Percentiles rank a stretch among this genome's conserved stretches.
Conservation (phyloP, 2,888 invertebrate genomes). For the Caenorhabditis sp. region DNA sequence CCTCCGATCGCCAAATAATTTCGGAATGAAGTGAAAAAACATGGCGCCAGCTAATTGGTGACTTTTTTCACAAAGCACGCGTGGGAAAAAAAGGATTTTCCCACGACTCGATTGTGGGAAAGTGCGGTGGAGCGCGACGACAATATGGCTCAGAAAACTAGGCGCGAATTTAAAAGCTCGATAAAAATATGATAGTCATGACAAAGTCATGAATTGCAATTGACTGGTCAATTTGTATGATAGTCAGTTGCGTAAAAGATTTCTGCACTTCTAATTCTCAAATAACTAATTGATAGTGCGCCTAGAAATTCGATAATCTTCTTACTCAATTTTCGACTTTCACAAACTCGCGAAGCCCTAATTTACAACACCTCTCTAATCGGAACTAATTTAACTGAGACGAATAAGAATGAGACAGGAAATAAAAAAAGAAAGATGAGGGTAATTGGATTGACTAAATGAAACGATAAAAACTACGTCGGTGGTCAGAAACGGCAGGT, state of each 20-base stretch:
- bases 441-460: slow-evolving; percentile 35
- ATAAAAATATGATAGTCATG: too few species aligned
- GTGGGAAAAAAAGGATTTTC: slow-evolving; percentile 61
- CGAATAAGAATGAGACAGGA: slow-evolving; percentile 5
- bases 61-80: slow-evolving; percentile 35
- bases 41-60: slow-evolving; percentile 33
- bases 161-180: slow-evolving; percentile 20
- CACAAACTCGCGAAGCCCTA: background rate
- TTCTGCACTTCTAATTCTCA: background rate
- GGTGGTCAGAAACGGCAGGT: slow-evolving; percentile 33
- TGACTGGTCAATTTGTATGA: too few species aligned
- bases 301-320: background rate
- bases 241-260: background rate
- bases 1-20: slow-evolving; percentile 20
- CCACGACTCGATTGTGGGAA: slow-evolving; percentile 57
- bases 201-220: too few species aligned
- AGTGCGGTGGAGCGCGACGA: slow-evolving; percentile 49
- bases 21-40: slow-evolving; percentile 28
- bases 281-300: too few species aligned
- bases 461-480: slow-evolving; percentile 42
- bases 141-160: background rate
- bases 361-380: slow-evolving; percentile 3
- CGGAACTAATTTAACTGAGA: slow-evolving; percentile 8
- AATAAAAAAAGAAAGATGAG: slow-evolving; percentile 15
- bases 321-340: too few species aligned